Evolutionary conservation across 1,140 invertebrate species (phyloP).

Genomic region (Cardiocondyla obscurior): DNA sequence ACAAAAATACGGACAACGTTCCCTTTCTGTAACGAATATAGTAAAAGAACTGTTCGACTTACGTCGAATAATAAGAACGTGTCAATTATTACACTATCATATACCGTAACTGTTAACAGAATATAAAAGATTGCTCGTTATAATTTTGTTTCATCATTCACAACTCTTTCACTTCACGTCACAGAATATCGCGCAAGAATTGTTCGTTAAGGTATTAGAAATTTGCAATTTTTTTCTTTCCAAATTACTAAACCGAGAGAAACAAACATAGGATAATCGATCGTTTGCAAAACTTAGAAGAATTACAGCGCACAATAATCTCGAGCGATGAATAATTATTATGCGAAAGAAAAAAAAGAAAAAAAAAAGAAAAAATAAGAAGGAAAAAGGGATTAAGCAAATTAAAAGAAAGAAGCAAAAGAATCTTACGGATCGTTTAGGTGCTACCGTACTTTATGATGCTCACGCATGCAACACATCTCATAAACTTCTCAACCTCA

Average conservation of each 20-base stretch:
- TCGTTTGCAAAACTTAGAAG: not conserved
- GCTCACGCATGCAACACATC: not conserved
- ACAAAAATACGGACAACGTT: constrained; percentile 1
- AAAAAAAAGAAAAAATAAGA: too few species aligned
- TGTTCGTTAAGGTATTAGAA: too few species aligned
- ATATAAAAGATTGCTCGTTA: not conserved
- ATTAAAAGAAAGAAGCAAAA: too few species aligned
- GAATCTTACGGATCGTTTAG: constrained; percentile 32
- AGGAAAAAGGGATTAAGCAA: too few species aligned
- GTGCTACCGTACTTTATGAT: not conserved
- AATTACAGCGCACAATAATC: not conserved
- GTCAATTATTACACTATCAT: not conserved
- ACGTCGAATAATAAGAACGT: not conserved
- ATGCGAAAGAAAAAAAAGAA: not conserved
- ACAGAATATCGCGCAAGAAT: too few species aligned
- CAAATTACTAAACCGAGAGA: too few species aligned
- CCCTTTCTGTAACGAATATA: not conserved
- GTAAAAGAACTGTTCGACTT: constrained; percentile 8
- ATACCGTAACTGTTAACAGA: not conserved
- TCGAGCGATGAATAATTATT: not conserved
- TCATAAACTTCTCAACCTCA: constrained; percentile 23
- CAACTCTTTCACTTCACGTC: not conserved
- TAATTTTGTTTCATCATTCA: not conserved
- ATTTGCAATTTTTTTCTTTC: too few species aligned
- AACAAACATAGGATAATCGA: too few species aligned